Conservation (phyloP, 2,797 vertebrate species). For the Ibycter americanus region DNA sequence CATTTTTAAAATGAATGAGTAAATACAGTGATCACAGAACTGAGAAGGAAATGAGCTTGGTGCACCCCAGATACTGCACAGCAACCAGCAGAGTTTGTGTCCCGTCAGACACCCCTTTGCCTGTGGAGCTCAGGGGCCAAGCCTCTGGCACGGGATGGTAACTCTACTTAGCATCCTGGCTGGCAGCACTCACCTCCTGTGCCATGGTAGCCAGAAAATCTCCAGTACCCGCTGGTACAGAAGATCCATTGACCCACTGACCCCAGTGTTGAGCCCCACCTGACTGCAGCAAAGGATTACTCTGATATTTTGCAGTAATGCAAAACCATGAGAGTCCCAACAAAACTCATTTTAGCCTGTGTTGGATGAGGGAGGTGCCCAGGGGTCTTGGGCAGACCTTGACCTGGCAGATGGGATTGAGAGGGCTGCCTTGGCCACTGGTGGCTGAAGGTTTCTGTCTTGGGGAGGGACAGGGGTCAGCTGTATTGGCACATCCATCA, state of each 20-base stretch:
- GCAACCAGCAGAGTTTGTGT: neutral
- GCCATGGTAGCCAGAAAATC: neutral
- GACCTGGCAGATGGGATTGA: neutral
- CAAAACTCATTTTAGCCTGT: neutral
- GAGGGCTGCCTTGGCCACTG: neutral
- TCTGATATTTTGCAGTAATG: neutral
- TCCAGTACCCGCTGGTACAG: neutral
- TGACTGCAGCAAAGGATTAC: neutral
- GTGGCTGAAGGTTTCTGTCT: neutral
- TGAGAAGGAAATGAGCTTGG: neutral
- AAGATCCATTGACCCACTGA: neutral
- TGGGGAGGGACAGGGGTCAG: neutral
- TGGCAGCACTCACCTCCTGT: neutral
- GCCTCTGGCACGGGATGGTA: neutral
- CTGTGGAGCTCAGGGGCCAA: neutral
- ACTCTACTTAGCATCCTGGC: neutral
- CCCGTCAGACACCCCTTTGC: neutral
- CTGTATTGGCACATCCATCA: neutral
- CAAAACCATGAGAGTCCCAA: neutral
- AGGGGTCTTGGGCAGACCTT: neutral
- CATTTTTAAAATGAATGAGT: neutral
- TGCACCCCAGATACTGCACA: neutral
- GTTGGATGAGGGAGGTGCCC: neutral
- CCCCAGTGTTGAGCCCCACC: neutral
- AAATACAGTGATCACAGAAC: neutral